Base-by-base conservation (phyloP, 2,113 vertebrate genomes). In the Melanerpes aurifrons region DNA sequence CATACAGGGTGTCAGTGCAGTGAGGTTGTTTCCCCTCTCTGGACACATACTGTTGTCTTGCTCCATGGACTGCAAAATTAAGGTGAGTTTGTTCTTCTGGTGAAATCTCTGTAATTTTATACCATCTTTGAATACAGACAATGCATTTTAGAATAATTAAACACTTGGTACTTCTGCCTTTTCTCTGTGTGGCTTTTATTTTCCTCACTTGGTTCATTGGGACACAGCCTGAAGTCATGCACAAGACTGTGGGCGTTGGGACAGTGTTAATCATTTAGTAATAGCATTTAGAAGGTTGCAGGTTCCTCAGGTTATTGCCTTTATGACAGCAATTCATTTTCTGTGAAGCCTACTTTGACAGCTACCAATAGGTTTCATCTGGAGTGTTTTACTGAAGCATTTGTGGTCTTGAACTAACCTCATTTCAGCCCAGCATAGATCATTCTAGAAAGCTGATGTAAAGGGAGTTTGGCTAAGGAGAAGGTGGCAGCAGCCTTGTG, bases 31-130 rank as follows among this genome's bases (percentile, higher is more conserved):
- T 94, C 99, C 99, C n/a, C 95, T 92, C 6, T 99, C 99, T 69
- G 99, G 98, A 64, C 99, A 99, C 95, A 97, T 99, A 56, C 93
- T 99, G 87, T 98, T 99, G 58, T 99, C 99, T 86, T 98, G 96
- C 93, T 99, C 99, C 87, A 99, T 99, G 99, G 99, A 99, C 96
- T 99, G 99, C 97, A 99, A 99, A 96, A 99, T 99, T 95, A 99
- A 99, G 98, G 99, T 99, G 95, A 96, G 96, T 86, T 79, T 79
- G 35, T 82, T 91, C 64, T 93, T 70, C n/a, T 90, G 21, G 24
- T 82, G 79, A 62, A 24, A 6, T 58, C 1, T 31, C 4, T 54
- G 2, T 40, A 6, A 3, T 86, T 76, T 83, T 74, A 56, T 73
- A 32, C 20, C 7, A 24, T 53, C 19, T 20, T 12, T 31, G 20